Base-by-base conservation (phyloP, 2,113 vertebrate genomes). In the Macquaria ambigua region DNA sequence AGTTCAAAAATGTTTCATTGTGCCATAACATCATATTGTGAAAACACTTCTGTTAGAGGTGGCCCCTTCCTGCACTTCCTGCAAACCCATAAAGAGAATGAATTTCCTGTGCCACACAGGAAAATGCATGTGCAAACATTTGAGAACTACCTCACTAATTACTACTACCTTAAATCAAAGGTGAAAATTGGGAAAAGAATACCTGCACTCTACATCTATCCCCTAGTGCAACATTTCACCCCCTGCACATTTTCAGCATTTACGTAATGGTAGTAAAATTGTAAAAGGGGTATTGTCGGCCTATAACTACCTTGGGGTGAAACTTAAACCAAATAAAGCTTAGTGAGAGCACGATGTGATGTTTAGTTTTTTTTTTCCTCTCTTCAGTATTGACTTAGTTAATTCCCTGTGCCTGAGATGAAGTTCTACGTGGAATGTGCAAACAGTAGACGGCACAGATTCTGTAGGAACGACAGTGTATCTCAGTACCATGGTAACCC, bases 401-500 rank as follows among this genome's bases (percentile, higher is more conserved):
- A 88, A 92, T 83, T 77, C 84, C 77, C 70, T 63, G 52, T 6
- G 56, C 79, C 48, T 72, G 34, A 77, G 56, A 87, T 74, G 46
- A 79, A 34, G 77, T 79, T 80, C 43, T 37, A 3, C 3, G 34
- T 55, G 88, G 90, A 90, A 90, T 89, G 85, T 80, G 77, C 90
- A 89, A 90, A 92, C 86, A 90, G 34, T 62, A n/a, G 50, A 50
- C 43, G 8, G 21, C 31, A 43, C 23, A 9, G 16, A 14, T 53
- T 64, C 68, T 39, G 37, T n/a, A 9, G 43, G 61, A 37, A 76
- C 56, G 2, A 78, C 83, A 59, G 84, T 91, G 91, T 90, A 77
- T 89, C 85, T 77, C 48, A 67, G 78, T 18, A 55, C 88, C 90
- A 92, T 92, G 92, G 85, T 52, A 88, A 93, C 93, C 71, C 87